A percentile compares a stretch with the other conserved stretches of the same genome.
Evolutionary conservation across 2,888 invertebrate species (phyloP).

Genomic region (Lottia gigantea): DNA sequence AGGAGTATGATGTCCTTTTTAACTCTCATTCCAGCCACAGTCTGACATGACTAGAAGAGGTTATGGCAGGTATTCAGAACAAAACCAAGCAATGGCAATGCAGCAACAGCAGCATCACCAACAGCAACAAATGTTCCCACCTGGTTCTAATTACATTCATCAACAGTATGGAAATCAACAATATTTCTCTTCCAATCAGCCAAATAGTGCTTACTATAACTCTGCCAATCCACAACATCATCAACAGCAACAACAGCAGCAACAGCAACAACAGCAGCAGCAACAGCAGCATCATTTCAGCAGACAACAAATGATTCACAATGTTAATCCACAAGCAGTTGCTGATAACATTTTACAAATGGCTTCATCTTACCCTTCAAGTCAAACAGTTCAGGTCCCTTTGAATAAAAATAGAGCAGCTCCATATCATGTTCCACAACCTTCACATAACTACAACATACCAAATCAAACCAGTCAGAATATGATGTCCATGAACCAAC

Average conservation of each 20-base stretch:
- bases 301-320: neutral
- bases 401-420: conserved; percentile 50
- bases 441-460: conserved; percentile 21
- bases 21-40: neutral
- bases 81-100: conserved; percentile 18
- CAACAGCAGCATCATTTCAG: conserved; percentile 28
- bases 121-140: conserved; percentile 16
- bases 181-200: neutral
- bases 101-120: conserved; percentile 21
- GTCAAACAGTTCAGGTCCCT: conserved; percentile 59
- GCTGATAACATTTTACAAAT: conserved; percentile 66
- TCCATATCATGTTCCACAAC: conserved; percentile 54
- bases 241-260: conserved; percentile 23
- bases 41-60: conserved; percentile 19
- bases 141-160: neutral
- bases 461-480: conserved; percentile 20
- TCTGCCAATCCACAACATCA: conserved; percentile 15
- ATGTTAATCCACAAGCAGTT: conserved; percentile 59
- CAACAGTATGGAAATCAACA: conserved; percentile 4
- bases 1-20: no score
- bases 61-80: conserved; percentile 18
- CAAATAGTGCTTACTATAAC: neutral
- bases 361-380: conserved; percentile 54
- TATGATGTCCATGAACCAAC: conserved; percentile 21
- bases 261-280: conserved; percentile 11